A percentile compares a stretch with the other conserved stretches of the same genome.
phyloP scores from a whole-genome alignment of 2,888 invertebrate species.

The Noctuana brunneofusca region DNA sequence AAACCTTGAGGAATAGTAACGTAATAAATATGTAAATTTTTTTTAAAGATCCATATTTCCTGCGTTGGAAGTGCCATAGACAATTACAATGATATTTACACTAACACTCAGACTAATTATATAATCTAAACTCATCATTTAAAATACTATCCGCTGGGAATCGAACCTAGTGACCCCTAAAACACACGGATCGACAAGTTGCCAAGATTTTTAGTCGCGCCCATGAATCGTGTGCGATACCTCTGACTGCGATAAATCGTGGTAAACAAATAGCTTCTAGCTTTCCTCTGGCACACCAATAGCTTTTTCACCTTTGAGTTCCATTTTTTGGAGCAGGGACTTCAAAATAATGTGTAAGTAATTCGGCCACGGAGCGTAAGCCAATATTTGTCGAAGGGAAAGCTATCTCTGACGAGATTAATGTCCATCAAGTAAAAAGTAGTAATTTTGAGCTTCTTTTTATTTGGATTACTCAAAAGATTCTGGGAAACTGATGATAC shows the following conservation, averaged over 20 bases:
- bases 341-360: slow-evolving; percentile 33
- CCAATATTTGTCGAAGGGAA: slow-evolving; percentile 29
- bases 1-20: too few species aligned
- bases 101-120: background rate
- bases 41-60: background rate
- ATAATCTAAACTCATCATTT: background rate
- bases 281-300: slow-evolving; percentile 13
- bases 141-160: too few species aligned
- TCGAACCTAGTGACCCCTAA: too few species aligned
- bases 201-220: background rate
- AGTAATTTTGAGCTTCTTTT: slow-evolving; percentile 36
- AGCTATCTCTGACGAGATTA: slow-evolving; percentile 29
- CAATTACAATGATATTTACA: background rate
- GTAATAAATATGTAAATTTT: too few species aligned
- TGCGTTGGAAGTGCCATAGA: background rate
- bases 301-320: slow-evolving; percentile 43
- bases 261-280: slow-evolving; percentile 8
- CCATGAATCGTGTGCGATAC: slow-evolving; percentile 1
- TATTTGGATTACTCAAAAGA: slow-evolving; percentile 9
- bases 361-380: slow-evolving; percentile 29
- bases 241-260: slow-evolving; percentile 1
- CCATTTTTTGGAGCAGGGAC: slow-evolving; percentile 44
- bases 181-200: background rate
- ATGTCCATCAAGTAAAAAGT: slow-evolving; percentile 30
- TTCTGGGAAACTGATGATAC: background rate